Conservation (phyloP, 2,113 vertebrate species). For the Chlorocebus sabaeus region DNA sequence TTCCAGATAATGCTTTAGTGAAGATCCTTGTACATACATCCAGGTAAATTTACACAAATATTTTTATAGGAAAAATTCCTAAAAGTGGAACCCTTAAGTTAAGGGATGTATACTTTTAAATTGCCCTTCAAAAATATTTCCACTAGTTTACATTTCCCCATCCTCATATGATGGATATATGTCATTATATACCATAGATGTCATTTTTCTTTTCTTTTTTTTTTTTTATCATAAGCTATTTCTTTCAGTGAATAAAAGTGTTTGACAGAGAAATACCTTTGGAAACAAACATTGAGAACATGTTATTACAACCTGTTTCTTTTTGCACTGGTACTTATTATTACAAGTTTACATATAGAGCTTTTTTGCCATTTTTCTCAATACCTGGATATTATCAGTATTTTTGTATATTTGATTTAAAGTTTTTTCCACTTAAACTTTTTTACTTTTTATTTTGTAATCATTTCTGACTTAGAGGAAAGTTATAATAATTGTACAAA, state of each 20-base stretch:
- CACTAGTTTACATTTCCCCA: neutral
- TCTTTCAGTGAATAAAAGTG: too few species aligned
- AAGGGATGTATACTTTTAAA: neutral
- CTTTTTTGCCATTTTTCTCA: neutral
- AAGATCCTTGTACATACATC: neutral
- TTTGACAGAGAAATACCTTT: too few species aligned
- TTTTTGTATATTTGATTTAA: neutral
- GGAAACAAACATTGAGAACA: too few species aligned
- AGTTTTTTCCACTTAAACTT: neutral
- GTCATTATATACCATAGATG: neutral
- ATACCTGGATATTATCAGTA: neutral
- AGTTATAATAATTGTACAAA: neutral
- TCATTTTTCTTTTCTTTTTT: too few species aligned
- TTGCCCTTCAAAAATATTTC: neutral
- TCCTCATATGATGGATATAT: neutral
- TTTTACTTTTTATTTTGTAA: conserved; percentile 18
- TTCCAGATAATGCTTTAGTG: neutral
- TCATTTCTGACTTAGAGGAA: conserved; percentile 27
- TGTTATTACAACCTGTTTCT: too few species aligned
- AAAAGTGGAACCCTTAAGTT: neutral
- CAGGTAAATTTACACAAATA: neutral
- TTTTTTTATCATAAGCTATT: too few species aligned
- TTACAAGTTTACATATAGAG: too few species aligned
- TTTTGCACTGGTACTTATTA: too few species aligned
- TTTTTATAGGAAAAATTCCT: neutral